Conservation (phyloP, 2,797 vertebrate species). For the Onychomys torridus region DNA sequence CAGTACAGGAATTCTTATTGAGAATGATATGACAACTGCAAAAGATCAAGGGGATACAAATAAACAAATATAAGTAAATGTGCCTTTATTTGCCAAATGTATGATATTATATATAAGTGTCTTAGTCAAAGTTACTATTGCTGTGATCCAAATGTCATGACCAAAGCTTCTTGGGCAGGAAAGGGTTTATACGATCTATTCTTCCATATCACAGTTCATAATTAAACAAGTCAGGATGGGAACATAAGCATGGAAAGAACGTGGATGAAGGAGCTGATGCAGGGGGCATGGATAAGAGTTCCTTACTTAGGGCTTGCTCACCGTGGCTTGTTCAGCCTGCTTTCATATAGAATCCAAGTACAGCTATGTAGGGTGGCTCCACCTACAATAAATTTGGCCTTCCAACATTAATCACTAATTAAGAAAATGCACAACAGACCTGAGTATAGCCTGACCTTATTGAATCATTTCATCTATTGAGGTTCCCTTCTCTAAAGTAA, state of each 20-base stretch:
- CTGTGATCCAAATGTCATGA: not conserved
- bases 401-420: not conserved
- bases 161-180: not conserved
- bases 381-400: no score
- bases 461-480: not conserved
- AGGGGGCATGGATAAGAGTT: no score
- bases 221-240: not conserved
- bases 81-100: not conserved
- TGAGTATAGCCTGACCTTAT: not conserved
- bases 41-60: not conserved
- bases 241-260: no score
- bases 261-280: no score
- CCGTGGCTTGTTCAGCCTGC: no score
- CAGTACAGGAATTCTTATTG: not conserved
- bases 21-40: not conserved
- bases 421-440: not conserved
- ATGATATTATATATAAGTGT: not conserved
- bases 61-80: not conserved
- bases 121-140: not conserved
- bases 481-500: not conserved
- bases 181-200: not conserved
- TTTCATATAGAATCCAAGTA: not conserved
- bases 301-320: no score
- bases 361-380: no score
- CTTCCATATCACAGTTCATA: not conserved